phyloP scores from a whole-genome alignment of 2,113 vertebrate genomes.

The Bubalus kerabau region DNA sequence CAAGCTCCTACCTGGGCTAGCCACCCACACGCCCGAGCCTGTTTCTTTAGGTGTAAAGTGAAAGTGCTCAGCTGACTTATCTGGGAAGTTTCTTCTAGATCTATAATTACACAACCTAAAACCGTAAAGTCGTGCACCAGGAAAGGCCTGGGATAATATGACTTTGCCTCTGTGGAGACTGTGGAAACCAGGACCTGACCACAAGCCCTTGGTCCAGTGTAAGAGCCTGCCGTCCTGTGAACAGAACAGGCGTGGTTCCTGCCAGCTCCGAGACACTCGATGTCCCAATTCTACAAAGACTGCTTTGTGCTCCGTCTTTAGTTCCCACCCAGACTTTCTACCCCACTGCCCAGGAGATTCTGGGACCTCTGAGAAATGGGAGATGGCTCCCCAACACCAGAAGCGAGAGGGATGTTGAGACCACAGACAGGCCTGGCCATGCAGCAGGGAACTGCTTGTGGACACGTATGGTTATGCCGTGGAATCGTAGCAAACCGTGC shows the following conservation, averaged over 20 bases:
- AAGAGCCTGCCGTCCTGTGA: not conserved
- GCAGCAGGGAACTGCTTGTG: accelerated
- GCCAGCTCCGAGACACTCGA: not conserved
- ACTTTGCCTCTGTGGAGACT: not conserved
- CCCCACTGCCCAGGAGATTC: not conserved
- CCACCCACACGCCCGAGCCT: accelerated
- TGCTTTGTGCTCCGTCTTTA: not conserved
- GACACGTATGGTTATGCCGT: not conserved
- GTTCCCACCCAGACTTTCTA: not conserved
- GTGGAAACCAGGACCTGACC: too few species aligned
- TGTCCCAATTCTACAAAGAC: not conserved
- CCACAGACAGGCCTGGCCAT: not conserved
- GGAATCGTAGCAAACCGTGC: not conserved
- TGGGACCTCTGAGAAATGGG: not conserved
- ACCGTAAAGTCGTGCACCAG: not conserved
- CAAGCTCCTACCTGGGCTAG: too few species aligned
- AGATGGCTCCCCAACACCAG: not conserved
- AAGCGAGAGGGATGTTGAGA: not conserved
- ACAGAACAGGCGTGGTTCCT: not conserved
- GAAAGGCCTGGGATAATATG: not conserved
- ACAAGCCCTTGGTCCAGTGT: too few species aligned
- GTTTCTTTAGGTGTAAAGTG: too few species aligned
- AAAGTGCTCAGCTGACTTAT: not conserved
- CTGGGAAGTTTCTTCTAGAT: not conserved
- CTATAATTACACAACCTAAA: not conserved